Evolutionary conservation across 2,888 invertebrate species (phyloP).

Genomic region (Neuroscelio doddi): DNA sequence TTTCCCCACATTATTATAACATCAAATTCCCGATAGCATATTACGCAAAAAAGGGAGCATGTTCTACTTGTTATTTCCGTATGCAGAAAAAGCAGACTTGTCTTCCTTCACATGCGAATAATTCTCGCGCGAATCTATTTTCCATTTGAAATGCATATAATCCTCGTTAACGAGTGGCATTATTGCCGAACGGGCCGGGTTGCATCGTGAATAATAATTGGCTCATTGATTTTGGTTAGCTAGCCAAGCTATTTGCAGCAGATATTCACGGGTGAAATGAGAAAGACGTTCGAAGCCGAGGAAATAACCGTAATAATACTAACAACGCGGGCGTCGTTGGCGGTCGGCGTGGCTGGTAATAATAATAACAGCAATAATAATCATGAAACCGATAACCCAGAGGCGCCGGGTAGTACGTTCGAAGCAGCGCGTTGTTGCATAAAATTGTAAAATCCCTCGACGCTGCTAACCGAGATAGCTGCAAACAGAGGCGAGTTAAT

Average conservation of each 20-base stretch:
- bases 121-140: constrained; percentile 12
- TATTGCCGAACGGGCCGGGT: constrained; percentile 7
- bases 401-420: constrained; percentile 36
- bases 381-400: constrained; percentile 55
- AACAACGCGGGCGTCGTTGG: constrained; percentile 46
- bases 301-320: constrained; percentile 44
- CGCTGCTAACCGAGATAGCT: constrained; percentile 62
- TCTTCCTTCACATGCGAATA: constrained; percentile 1
- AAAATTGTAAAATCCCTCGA: constrained; percentile 68
- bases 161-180: constrained; percentile 13
- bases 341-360: constrained; percentile 56
- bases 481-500: constrained; percentile 72
- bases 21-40: too few species aligned
- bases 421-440: constrained; percentile 65
- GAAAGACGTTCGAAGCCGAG: constrained; percentile 32
- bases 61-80: too few species aligned
- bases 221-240: constrained; percentile 33
- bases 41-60: too few species aligned
- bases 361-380: constrained; percentile 66
- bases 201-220: constrained; percentile 34
- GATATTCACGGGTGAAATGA: constrained; percentile 32
- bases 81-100: not conserved
- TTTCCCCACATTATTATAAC: too few species aligned
- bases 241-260: constrained; percentile 13
- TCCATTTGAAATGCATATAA: constrained; percentile 14